Evolutionary conservation across 2,888 invertebrate species (phyloP), one percentile per base, ranked within the genome.

Genomic region (Orchesella flavescens): DNA sequence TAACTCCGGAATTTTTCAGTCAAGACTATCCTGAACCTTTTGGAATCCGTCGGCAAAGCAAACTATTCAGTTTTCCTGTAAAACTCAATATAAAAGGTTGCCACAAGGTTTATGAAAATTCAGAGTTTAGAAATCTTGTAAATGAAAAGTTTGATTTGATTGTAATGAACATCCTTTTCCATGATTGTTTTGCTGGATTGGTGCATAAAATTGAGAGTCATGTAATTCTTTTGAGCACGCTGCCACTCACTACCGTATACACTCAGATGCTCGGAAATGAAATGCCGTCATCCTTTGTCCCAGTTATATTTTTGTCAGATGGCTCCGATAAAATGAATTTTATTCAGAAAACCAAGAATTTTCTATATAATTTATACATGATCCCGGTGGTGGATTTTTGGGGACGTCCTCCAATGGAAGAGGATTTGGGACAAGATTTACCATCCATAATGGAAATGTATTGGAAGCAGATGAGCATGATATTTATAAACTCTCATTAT

Each of bases 171-270:
- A 75, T 88, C 10, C 85, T 89, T 69, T 88, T 87, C 79, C 88
- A 87, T 17, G 89, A 92, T 86, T 89, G 89, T 66, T 89, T 88
- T 57, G 77, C 88, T 10, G 88, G 88, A 21, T 76, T 89, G 0
- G 87, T 87, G 0, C 87, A 89, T 73, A 84, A 86, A 21, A 87
- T 88, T 7, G 85, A 85, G 10, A 89, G 90, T 12, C 90, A 90
- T 0, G 85, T 90, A 21, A 89, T 91, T 21, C 49, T 90, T 0
- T 87, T 91, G 19, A 68, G 57, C 10, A 65, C 86, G n/a, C 24
- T 84, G 13, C 15, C 44, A 4, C 66, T 43, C 1, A 82, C 68
- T 21, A 43, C 83, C 0, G 53, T 49, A 24, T n/a, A 68, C 1
- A 43, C 63, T 3, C 24, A 57, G 43, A 21, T 73, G 21, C 3